Evolutionary conservation across 2,888 invertebrate genomes (phyloP), one percentile per base, ranked within the genome.

Genomic region (Eubasilissa splendida): DNA sequence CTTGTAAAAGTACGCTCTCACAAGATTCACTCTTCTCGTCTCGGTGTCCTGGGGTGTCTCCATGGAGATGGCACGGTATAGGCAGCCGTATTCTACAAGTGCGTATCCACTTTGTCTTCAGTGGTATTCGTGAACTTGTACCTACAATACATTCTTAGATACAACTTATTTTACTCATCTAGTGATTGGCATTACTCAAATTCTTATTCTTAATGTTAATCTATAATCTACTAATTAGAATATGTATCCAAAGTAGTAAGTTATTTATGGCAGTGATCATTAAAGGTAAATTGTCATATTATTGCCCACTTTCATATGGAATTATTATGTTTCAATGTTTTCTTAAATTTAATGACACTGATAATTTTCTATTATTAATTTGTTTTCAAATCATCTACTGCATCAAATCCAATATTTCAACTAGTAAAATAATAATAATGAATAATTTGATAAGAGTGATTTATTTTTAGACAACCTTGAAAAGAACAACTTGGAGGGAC

Each of bases 11-110:
- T 77, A 54, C 75, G 63, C 63, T 76, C 63, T 77, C 70, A n/a
- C 31, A 71, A 77, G 52, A 54, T 58, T 50, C 60, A 22, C 56
- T 33, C 59, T 53, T 75, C 70, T n/a, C 33, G 63, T 56, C 59
- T 42, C 71, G 50, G 59, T n/a, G 73, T 56, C 85, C 86, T 90
- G 89, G 88, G 85, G 83, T 85, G 88, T 82, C 77, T 88, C 86
- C 84, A 91, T 91, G 91, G 91, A 91, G 88, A 90, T 90, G 90
- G 90, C 90, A 84, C 88, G 90, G 66, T 90, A 89, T 88, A 89
- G 91, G 83, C 88, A 90, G 63, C 89, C 87, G 85, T 90, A 89
- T 88, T 88, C 90, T 54, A 53, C 81, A 85, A 90, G 90, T 90
- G 81, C 68, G 82, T 84, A 74, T 66, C 50, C 58, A 70, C 65